phyloP scores from a whole-genome alignment of 2,113 vertebrate genomes.

The Zapus hudsonius region DNA sequence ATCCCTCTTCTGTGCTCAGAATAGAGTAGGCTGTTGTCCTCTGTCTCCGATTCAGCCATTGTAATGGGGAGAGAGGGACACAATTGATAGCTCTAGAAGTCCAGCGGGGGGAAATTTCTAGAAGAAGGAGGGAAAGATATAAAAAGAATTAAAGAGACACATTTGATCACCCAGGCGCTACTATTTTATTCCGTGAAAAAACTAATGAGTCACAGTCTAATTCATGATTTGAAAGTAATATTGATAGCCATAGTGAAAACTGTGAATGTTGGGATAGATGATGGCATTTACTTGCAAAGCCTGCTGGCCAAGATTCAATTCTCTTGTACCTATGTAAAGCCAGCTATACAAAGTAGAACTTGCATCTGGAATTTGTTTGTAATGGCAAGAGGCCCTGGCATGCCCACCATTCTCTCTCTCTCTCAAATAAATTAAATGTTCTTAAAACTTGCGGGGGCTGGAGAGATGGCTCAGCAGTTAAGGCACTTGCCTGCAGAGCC shows the following conservation, averaged over 20 bases:
- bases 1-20: neutral
- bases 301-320: too few relatives aligned
- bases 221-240: neutral
- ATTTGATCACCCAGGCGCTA: neutral
- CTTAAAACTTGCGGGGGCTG: too few relatives aligned
- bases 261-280: too few relatives aligned
- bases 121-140: neutral
- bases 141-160: neutral
- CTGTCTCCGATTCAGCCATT: neutral
- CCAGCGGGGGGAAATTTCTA: neutral
- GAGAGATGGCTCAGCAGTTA: too few relatives aligned
- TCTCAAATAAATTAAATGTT: too few relatives aligned
- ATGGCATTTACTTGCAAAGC: too few relatives aligned
- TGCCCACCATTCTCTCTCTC: too few relatives aligned
- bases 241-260: neutral
- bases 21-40: neutral
- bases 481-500: too few relatives aligned
- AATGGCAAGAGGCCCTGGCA: too few relatives aligned
- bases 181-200: neutral
- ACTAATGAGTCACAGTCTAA: neutral
- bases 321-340: too few relatives aligned
- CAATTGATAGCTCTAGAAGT: neutral
- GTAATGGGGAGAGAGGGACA: accelerated
- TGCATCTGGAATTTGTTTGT: too few relatives aligned
- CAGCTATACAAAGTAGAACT: too few relatives aligned